Conservation (phyloP, 2,797 vertebrate species). For the Sphenopsis melanotis region DNA sequence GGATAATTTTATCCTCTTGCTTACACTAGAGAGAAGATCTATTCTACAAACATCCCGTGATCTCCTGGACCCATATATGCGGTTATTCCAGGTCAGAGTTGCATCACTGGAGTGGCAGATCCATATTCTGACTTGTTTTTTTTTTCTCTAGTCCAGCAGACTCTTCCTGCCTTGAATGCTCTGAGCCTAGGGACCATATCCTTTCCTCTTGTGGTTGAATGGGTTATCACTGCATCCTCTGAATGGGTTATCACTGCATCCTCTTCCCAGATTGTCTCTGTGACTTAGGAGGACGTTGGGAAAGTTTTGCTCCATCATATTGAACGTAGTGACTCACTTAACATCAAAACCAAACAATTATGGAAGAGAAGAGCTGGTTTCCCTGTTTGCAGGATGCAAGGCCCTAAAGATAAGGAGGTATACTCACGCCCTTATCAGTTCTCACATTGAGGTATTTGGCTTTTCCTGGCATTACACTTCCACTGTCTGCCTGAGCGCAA, state of each 20-base stretch:
- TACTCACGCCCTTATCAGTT: neutral
- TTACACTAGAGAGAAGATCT: constrained; percentile 64
- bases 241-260: neutral
- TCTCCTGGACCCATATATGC: constrained; percentile 44
- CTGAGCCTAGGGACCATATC: neutral
- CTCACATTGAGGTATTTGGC: neutral
- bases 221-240: neutral
- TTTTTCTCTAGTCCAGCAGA: neutral
- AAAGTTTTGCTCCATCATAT: neutral
- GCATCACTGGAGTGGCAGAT: constrained; percentile 29
- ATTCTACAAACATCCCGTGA: constrained; percentile 68
- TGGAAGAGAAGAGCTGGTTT: neutral
- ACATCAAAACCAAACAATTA: neutral
- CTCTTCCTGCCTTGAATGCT: neutral
- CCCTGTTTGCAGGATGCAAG: neutral
- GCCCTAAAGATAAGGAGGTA: neutral
- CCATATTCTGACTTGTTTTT: constrained; percentile 28
- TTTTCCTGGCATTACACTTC: neutral
- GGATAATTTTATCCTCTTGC: constrained; percentile 65
- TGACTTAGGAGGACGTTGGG: neutral
- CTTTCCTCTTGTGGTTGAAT: neutral
- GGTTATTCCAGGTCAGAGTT: constrained; percentile 63
- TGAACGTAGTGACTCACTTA: neutral
- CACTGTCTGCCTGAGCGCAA: neutral
- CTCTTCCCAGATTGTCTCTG: neutral